Evolutionary conservation across 2,797 vertebrate species (phyloP), one percentile per base, ranked within the genome.

Genomic region (Aselliscus stoliczkanus): DNA sequence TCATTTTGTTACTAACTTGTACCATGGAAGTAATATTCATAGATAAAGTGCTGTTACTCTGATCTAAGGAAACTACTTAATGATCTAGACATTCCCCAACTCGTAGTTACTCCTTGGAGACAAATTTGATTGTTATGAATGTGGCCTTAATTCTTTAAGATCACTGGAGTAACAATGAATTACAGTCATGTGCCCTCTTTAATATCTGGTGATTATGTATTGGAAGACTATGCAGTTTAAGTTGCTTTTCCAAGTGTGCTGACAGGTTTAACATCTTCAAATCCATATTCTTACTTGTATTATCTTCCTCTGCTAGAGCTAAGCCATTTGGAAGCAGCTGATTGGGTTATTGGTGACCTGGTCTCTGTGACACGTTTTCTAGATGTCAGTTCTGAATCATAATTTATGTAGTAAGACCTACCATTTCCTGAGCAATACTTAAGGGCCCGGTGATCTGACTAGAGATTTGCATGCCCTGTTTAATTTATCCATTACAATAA

Each of bases 41-140:
- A 94, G 94, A 95, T 81, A 96, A 96, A 97, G 23, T 70, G 67
- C 90, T 97, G 95, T 96, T 64, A 67, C 47, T 95, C 77, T 89
- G 96, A 97, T 93, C 87, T 81, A 75, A 77, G 50, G 65, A 97
- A 90, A 97, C 93, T 93, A 91, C 87, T 83, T 97, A 96, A 92
- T 93, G 96, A 97, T 96, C 77, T 81, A 94, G 94, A 92, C 94
- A 93, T 91, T 95, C 39, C 14, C 79, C 72, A 83, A 88, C 10
- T 93, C 65, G 47, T n/a, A 89, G 39, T 67, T 87, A 76, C 60
- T 97, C 95, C 94, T 92, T 76, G 50, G 94, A 92, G 96, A 95
- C 84, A 89, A 87, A 91, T 97, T 90, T 95, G 42, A 23, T 50
- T 34, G 3, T 89, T 96, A 96, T 87, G 64, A 86, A 97, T 95